phyloP scores from a whole-genome alignment of 2,797 vertebrate species.

The Pangasius sanitwongsei region DNA sequence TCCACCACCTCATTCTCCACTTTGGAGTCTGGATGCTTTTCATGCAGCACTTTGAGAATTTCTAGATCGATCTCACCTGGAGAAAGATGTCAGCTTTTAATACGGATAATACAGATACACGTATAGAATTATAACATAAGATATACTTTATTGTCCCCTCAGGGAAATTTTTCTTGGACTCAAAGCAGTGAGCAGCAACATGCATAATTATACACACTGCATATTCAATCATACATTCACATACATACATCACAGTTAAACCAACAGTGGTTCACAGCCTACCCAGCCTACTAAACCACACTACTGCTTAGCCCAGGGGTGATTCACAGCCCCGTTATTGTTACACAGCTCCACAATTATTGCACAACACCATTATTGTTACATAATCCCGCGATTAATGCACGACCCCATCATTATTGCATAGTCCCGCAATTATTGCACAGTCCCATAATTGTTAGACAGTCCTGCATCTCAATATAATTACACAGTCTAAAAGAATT shows the following conservation, averaged over 20 bases:
- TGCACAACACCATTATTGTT: neutral
- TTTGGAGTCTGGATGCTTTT: slow-evolving; percentile 76
- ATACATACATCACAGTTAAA: neutral
- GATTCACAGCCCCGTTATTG: neutral
- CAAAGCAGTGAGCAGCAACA: neutral
- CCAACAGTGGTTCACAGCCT: neutral
- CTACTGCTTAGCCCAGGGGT: neutral
- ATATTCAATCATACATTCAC: neutral
- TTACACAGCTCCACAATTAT: neutral
- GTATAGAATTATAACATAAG: neutral
- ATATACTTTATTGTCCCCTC: neutral
- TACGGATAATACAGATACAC: neutral
- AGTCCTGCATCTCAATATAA: too few relatives aligned
- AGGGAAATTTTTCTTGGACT: neutral
- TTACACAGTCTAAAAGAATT: too few relatives aligned
- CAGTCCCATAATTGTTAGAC: neutral
- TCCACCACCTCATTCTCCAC: slow-evolving; percentile 89
- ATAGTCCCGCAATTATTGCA: neutral
- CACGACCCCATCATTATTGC: neutral
- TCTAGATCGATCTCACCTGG: slow-evolving; percentile 89
- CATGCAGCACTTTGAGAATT: slow-evolving; percentile 82
- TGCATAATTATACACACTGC: neutral
- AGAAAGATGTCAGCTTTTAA: neutral
- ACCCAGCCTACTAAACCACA: neutral
- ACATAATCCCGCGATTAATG: neutral